Evolutionary conservation across 2,888 invertebrate species (phyloP), one percentile per base, ranked within the genome.

Genomic region (Perizoma affinitatum): DNA sequence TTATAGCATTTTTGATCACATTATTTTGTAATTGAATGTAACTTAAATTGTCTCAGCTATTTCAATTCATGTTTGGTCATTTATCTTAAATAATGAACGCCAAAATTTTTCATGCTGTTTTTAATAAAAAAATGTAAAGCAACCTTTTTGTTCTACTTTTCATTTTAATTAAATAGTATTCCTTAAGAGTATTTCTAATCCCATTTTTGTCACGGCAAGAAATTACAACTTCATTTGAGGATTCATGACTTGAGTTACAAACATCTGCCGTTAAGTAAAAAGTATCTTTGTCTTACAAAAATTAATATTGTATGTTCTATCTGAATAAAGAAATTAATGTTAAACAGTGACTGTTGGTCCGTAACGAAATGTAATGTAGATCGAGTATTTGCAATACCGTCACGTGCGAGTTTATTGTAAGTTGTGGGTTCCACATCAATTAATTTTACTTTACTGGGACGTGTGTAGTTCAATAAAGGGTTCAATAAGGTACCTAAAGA

Each of bases 241-340:
- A 22, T 22, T 22, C 22, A 22, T 22, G 5, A 9, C 8, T 9
- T 41, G 33, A 50, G 40, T 4, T 33, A 45, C 4, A 1, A 44
- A 33, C 48, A 51, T 40, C 36, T 54, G 38, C 22, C 36, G 7
- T 38, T 47, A 52, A 38, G 54, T 53, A 55, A 53, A 57, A 55
- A 55, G 50, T 46, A 58, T 48, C 41, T 10, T 42, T 47, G 35
- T 41, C 22, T 22, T 47, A 52, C 42, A 52, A 51, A n/a, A 51
- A 46, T 44, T 54, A 46, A 42, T 57, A 47, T 51, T 34, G 5
- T 11, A 10, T 34, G 36, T 47, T 10, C 5, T 34, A 59, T 59
- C 10, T 59, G 49, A 59, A 59, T 59, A 54, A 40, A 59, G 45
- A 59, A 59, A 50, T 54, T 45, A 45, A 59, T 59, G 59, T 41